Percentiles rank a stretch among this genome's conserved stretches.
phyloP scores from a whole-genome alignment of 2,113 vertebrate genomes.

The Pantherophis guttatus region DNA sequence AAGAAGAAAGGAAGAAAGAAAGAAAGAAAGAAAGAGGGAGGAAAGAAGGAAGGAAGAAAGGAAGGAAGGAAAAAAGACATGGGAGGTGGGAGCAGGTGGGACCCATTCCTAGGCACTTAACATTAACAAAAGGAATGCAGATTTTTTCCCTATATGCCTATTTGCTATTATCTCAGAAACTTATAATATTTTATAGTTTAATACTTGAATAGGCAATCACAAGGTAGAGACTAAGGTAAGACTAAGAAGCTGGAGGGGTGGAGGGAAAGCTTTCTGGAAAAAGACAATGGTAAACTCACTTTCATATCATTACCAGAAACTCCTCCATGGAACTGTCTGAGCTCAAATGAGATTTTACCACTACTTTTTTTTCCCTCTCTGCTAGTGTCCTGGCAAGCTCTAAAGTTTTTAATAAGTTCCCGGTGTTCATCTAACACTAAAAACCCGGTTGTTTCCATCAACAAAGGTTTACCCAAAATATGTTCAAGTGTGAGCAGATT shows the following conservation, averaged over 20 bases:
- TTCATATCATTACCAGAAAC: not conserved
- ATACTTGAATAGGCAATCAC: not conserved
- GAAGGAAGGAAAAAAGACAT: not conserved
- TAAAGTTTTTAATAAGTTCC: not conserved
- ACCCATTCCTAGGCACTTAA: constrained; percentile 35
- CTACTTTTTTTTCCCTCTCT: not conserved
- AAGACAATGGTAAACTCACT: not conserved
- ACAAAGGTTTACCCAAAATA: not conserved
- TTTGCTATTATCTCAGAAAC: rapidly evolving
- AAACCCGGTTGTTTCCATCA: not conserved
- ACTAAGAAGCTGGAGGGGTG: not conserved
- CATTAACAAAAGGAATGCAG: constrained; percentile 41
- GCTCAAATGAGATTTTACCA: not conserved
- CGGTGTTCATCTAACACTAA: not conserved
- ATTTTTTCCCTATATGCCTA: rapidly evolving
- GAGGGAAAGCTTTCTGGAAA: not conserved
- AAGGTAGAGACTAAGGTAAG: not conserved
- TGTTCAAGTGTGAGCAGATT: not conserved
- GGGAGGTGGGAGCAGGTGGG: not conserved
- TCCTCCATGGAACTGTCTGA: not conserved
- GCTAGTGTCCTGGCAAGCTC: not conserved
- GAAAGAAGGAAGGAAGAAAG: constrained; percentile 3
- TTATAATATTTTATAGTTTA: not conserved
- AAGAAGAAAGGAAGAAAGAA: not conserved
- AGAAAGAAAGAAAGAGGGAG: no score